Evolutionary conservation across 2,888 invertebrate species (phyloP).

Genomic region (Heliconius aoede): DNA sequence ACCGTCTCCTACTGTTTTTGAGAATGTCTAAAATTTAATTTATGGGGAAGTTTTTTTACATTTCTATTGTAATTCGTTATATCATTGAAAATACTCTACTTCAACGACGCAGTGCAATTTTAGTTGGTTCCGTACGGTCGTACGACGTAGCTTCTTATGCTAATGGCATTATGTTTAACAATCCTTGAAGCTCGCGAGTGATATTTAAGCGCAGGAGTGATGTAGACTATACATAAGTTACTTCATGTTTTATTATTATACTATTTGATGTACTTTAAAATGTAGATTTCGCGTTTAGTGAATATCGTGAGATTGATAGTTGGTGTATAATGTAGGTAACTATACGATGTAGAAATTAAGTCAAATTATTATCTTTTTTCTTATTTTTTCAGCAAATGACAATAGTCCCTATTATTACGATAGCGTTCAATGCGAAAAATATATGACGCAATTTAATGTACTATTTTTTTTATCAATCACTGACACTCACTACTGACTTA

Average conservation of each 20-base stretch:
- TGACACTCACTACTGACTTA: no score
- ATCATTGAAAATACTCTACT: conserved; percentile 66
- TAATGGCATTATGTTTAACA: conserved; percentile 49
- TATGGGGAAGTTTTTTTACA: conserved; percentile 77
- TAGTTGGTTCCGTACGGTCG: conserved; percentile 67
- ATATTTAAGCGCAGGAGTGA: conserved; percentile 45
- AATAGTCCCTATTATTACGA: no score
- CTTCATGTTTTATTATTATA: neutral
- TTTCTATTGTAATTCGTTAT: conserved; percentile 75
- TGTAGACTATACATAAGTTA: conserved; percentile 31
- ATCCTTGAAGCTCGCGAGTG: conserved; percentile 49
- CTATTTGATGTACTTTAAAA: conserved; percentile 7
- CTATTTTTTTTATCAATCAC: no score
- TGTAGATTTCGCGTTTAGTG: neutral
- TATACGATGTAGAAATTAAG: neutral
- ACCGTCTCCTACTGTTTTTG: conserved; percentile 83
- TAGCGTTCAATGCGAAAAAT: no score
- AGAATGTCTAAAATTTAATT: conserved; percentile 80
- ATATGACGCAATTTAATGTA: no score
- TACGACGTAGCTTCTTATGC: conserved; percentile 53
- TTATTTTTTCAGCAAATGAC: no score
- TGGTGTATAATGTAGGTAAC: neutral
- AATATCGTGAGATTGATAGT: neutral
- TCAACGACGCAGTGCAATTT: conserved; percentile 61
- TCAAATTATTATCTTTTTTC: no score